Conservation (phyloP, 2,888 invertebrate genomes). For the Tinea pellionella region DNA sequence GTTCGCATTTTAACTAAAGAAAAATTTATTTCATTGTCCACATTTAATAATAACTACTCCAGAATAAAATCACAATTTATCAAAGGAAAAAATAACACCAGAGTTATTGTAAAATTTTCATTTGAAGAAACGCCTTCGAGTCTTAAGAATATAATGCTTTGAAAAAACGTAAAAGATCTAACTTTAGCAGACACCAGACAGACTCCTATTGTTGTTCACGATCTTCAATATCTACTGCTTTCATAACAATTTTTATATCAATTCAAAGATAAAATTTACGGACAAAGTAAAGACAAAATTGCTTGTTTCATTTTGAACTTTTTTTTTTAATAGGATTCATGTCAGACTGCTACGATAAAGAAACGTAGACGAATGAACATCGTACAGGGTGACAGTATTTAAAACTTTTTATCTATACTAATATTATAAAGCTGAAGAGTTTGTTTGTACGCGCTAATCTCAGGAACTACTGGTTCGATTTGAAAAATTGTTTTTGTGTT, state of each 20-base stretch:
- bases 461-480: no score
- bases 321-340: no score
- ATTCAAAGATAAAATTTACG: no score
- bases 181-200: neutral
- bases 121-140: neutral
- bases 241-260: neutral
- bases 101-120: conserved; percentile 3
- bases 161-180: neutral
- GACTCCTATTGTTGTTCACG: neutral
- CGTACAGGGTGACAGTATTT: no score
- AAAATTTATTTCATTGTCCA: neutral
- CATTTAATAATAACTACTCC: neutral
- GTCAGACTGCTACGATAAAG: no score
- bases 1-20: neutral
- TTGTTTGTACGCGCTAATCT: no score
- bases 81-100: conserved; percentile 1
- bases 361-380: no score
- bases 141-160: neutral
- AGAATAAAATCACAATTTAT: neutral
- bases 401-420: no score
- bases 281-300: no score
- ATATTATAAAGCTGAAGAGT: no score
- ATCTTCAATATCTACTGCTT: neutral
- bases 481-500: no score
- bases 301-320: no score